Evolutionary conservation across 2,888 invertebrate genomes (phyloP), one percentile per base, ranked within the genome.

Genomic region (Sarcophaga variegata): DNA sequence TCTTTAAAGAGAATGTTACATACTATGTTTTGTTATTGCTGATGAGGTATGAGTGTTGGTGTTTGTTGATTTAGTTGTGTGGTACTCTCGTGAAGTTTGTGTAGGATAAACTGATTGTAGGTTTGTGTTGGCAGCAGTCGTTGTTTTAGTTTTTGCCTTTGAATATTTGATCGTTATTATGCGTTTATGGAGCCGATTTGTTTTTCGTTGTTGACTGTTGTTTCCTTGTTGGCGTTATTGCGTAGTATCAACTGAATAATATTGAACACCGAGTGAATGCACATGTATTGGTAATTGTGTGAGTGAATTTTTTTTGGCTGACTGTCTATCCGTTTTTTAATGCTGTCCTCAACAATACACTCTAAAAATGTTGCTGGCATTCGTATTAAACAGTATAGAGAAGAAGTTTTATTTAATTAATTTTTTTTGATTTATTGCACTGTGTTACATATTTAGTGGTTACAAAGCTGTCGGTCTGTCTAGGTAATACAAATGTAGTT

Each of bases 171-270:
- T 76, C 71, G 62, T 75, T 70, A 70, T 78, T 83, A 71, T 84
- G 63, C 76, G 70, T 70, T 79, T 67, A 47, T 62, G 22, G 49
- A 54, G 20, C 5, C 60, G 49, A 14, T n/a, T 17, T 75, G 60
- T 81, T 67, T 64, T 59, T 17, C 75, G 66, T 78, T 64, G 49
- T 17, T 69, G 47, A 49, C 54, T 66, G 27, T 67, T 74, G 27
- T 60, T 77, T 71, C 37, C 47, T 81, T 85, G 63, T 78, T 82
- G 75, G 81, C 78, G 82, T 79, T 60, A 80, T 81, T 74, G 72
- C 72, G 22, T 74, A 86, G 74, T 77, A 69, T 83, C 81, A 81
- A 83, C 81, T 81, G 83, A 81, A 84, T 75, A 81, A 79, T 62
- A 54, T 87, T 66, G 75, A 75, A 84, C 69, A 83, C 69, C 81